Conservation (phyloP, 2,113 vertebrate species). For the Rousettus leschenaultii region DNA sequence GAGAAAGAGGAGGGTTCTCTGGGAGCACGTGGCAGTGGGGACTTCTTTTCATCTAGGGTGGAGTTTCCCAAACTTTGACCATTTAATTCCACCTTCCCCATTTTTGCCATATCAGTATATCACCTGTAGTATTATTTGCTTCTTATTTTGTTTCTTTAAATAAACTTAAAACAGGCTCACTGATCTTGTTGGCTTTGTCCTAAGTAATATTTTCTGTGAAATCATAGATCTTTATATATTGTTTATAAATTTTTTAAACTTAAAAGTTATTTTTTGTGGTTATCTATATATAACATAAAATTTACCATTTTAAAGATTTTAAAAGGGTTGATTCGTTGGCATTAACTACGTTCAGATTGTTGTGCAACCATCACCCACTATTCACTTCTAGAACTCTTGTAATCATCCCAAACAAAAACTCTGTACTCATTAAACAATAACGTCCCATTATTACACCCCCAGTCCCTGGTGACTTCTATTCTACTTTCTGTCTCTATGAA, state of each 20-base stretch:
- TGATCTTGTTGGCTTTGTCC: not conserved
- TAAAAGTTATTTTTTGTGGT: not conserved
- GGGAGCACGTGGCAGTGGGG: accelerated
- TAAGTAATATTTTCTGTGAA: not conserved
- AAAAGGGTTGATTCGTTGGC: not conserved
- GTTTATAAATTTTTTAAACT: not conserved
- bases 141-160: slow-evolving; percentile 8
- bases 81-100: not conserved
- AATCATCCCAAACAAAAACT: not conserved
- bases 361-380: not conserved
- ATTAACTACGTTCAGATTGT: not conserved
- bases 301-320: not conserved
- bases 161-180: not conserved
- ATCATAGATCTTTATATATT: not conserved
- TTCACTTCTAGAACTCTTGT: not conserved
- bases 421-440: not conserved
- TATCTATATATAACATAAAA: not conserved
- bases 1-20: not conserved
- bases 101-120: not conserved
- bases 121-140: not conserved
- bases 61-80: not conserved
- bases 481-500: not conserved
- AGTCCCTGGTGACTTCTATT: not conserved
- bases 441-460: too few relatives aligned
- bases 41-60: not conserved